Evolutionary conservation across 2,113 vertebrate genomes (phyloP).

Genomic region (Sander vitreus): DNA sequence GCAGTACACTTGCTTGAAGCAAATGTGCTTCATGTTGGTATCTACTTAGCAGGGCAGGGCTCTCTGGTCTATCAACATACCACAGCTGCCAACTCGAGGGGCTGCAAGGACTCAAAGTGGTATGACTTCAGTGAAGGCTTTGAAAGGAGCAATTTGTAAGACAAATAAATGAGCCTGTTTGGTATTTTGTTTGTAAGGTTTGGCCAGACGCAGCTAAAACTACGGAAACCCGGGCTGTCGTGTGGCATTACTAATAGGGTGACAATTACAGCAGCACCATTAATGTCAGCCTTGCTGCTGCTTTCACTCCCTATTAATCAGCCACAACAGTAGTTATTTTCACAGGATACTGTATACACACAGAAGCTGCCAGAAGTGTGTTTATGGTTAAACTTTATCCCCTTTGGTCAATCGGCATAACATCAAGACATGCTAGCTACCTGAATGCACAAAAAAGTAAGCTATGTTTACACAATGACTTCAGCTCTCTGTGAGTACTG

Average conservation of each 20-base stretch:
- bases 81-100: constrained; percentile 65
- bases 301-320: constrained; percentile 79
- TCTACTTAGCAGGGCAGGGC: constrained; percentile 57
- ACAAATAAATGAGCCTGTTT: constrained; percentile 83
- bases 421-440: constrained; percentile 59
- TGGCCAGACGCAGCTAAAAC: constrained; percentile 78
- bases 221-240: constrained; percentile 80
- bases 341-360: constrained; percentile 74
- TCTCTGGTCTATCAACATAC: constrained; percentile 68
- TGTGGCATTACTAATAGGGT: constrained; percentile 85
- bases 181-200: constrained; percentile 81
- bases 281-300: constrained; percentile 78
- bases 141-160: constrained; percentile 83
- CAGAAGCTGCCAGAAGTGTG: constrained; percentile 75
- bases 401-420: constrained; percentile 61
- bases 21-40: constrained; percentile 53
- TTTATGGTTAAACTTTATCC: constrained; percentile 79
- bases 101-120: constrained; percentile 66
- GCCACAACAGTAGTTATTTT: constrained; percentile 78
- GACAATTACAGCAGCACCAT: constrained; percentile 83
- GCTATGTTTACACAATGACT: constrained; percentile 48
- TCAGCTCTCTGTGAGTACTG: constrained; percentile 37
- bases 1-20: constrained; percentile 23
- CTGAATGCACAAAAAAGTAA: constrained; percentile 37
- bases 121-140: constrained; percentile 77